A percentile compares a stretch with the other conserved stretches of the same genome.
phyloP scores from a whole-genome alignment of 1,140 invertebrate genomes.

The Holotrichia oblita region DNA sequence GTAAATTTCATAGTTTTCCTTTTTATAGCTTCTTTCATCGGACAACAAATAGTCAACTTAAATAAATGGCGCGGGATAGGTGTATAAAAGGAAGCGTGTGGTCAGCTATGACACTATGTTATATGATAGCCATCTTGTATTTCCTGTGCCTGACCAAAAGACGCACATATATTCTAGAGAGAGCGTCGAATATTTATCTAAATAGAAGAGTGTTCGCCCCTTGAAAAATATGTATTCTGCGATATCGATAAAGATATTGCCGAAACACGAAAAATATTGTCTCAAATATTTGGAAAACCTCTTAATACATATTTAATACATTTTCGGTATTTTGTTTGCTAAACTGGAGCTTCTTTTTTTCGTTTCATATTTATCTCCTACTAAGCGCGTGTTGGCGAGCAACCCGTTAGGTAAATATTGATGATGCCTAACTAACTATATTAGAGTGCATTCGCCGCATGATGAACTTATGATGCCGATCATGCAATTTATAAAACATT shows the following conservation, averaged over 20 bases:
- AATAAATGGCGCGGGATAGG: slow-evolving; percentile 33
- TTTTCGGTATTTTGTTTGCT: not conserved
- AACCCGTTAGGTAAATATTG: not conserved
- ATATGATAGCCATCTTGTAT: slow-evolving; percentile 56
- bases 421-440: not conserved
- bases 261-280: slow-evolving; percentile 26
- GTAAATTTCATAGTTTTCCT: slow-evolving; percentile 36
- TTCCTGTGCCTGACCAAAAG: slow-evolving; percentile 56
- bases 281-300: slow-evolving; percentile 26
- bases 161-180: slow-evolving; percentile 51
- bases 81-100: slow-evolving; percentile 52
- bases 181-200: slow-evolving; percentile 54
- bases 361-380: not conserved
- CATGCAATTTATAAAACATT: not conserved
- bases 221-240: slow-evolving; percentile 52
- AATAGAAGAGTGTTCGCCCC: slow-evolving; percentile 48
- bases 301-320: slow-evolving; percentile 3
- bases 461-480: too few species aligned
- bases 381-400: not conserved
- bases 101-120: slow-evolving; percentile 55
- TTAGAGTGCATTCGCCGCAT: too few species aligned
- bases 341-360: not conserved
- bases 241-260: slow-evolving; percentile 44
- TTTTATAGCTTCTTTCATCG: slow-evolving; percentile 36
- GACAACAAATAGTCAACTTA: slow-evolving; percentile 40